Conservation (phyloP, 2,797 vertebrate genomes). For the Amphiprion clarkii region DNA sequence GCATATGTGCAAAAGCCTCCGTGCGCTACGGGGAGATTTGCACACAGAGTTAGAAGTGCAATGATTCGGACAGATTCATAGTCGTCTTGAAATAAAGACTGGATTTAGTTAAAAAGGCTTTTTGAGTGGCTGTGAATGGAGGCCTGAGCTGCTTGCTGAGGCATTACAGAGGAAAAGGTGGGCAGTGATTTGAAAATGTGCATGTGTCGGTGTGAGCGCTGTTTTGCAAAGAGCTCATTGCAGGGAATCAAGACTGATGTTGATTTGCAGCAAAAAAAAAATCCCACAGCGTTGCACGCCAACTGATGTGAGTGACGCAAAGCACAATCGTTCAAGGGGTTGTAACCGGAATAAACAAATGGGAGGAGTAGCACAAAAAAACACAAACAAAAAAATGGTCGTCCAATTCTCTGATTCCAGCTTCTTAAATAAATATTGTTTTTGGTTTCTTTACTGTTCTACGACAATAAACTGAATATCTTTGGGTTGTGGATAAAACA, state of each 20-base stretch:
- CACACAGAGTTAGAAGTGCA: not conserved
- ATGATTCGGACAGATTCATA: constrained; percentile 39
- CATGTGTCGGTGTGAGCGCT: constrained; percentile 8
- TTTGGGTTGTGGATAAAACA: too few species aligned
- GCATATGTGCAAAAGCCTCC: too few species aligned
- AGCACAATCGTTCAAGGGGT: too few species aligned
- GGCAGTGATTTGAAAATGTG: constrained; percentile 48
- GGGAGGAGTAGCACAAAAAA: not conserved
- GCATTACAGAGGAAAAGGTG: constrained; percentile 70
- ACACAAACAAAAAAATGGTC: too few species aligned
- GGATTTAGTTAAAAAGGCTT: constrained; percentile 80
- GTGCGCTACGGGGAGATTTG: not conserved
- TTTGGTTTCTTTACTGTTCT: too few species aligned
- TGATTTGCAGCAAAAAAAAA: constrained; percentile 23
- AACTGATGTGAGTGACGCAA: not conserved
- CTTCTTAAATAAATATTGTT: too few species aligned
- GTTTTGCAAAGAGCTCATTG: constrained; percentile 24
- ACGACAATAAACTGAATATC: too few species aligned
- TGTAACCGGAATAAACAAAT: constrained; percentile 2
- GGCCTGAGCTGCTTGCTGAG: constrained; percentile 66
- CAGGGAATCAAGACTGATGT: constrained; percentile 35
- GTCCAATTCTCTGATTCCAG: too few species aligned
- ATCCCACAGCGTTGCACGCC: not conserved
- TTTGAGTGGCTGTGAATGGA: constrained; percentile 79
- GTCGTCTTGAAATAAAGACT: constrained; percentile 68